Evolutionary conservation across 2,797 vertebrate species (phyloP), one percentile per base, ranked within the genome.

Genomic region (Phyllotis vaccarum): DNA sequence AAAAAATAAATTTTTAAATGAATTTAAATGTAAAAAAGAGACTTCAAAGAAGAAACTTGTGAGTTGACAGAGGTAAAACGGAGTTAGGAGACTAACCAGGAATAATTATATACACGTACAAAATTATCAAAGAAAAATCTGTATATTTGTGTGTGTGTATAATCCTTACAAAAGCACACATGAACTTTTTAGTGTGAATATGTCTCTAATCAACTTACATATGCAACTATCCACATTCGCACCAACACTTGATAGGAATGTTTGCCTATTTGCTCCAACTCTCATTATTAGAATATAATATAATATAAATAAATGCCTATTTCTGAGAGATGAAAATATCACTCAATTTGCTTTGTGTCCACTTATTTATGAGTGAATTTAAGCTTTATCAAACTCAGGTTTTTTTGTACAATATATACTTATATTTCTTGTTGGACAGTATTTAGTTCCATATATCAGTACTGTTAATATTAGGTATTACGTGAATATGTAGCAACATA

Each of bases 261-360:
- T 1, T 24, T 66, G 17, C 40, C 22, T 93, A 0, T 49, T 83
- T 60, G 17, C 29, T 70, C 46, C 21, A 80, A 43, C 1, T 12
- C 12, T 43, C 34, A 14, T 1, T 80, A 58, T 34, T 54, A 76
- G 22, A 29, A 75, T 88, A 85, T 37, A 64, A n/a, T n/a, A n/a
- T n/a, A n/a, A n/a, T 37, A 8, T 34, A 93, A 92, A 92, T 78
- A 83, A 24, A 46, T 27, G 2, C 2, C 37, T 34, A 86, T 40
- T 14, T n/a, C 24, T 80, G 49, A 90, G 72, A 70, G 3, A 6
- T 88, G 37, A 88, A 96, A 92, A 94, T 37, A 76, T 16, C 46
- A 34, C 80, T 46, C 68, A 56, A 64, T 87, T 87, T 93, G 37
- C 54, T 95, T 29, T 83, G 2, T 46, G 46, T 76, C 64, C 87